Percentiles rank a stretch among this genome's conserved stretches.
These are phyloP conservation scores for Caenorhabditis latens DNA, from an alignment of 1,140 invertebrate genomes.

Conservation along the genomic window DNA sequence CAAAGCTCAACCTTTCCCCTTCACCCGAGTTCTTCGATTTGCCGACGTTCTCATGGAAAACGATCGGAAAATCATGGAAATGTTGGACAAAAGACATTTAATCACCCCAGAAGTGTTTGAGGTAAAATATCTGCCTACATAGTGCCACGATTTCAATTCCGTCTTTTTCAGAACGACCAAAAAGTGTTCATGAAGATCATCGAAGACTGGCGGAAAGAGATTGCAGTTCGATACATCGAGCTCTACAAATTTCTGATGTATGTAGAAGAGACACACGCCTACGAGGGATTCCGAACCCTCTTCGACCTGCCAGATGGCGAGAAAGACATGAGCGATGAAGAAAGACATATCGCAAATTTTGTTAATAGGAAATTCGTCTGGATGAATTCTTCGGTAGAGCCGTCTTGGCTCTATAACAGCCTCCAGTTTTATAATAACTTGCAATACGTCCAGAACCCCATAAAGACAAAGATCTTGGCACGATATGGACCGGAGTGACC, in stretches of 20 bases:
- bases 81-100: background rate
- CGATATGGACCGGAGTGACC: background rate
- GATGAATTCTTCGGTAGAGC: background rate
- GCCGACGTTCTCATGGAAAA: background rate
- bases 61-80: background rate
- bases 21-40: background rate
- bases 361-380: background rate
- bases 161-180: background rate
- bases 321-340: background rate
- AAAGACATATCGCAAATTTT: background rate
- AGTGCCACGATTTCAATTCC: too few species aligned
- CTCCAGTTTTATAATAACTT: background rate
- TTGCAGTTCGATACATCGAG: background rate
- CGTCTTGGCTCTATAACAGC: background rate
- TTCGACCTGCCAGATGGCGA: background rate
- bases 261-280: background rate
- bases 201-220: background rate
- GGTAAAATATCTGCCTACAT: background rate
- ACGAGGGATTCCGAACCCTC: background rate
- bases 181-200: background rate
- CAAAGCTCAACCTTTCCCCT: conserved; percentile 7
- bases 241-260: background rate
- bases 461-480: background rate
- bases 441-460: background rate
- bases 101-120: background rate